A percentile compares a stretch with the other conserved stretches of the same genome.
Evolutionary conservation across 2,113 vertebrate genomes (phyloP).

Genomic region (Cyanoderma ruficeps): DNA sequence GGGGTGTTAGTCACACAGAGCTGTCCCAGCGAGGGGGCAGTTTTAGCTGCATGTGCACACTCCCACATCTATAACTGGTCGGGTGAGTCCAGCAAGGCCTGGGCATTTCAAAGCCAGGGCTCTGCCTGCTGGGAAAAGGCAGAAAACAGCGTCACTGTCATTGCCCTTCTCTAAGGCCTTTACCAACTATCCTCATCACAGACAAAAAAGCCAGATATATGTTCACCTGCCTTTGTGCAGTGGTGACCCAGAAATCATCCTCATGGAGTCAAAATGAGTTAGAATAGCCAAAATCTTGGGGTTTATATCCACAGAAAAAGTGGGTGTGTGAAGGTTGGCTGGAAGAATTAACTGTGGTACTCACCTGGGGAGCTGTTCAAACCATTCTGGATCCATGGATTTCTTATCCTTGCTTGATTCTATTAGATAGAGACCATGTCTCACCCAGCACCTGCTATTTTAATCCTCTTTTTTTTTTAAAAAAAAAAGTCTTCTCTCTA

Average conservation of each 20-base stretch:
- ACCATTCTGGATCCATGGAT: not conserved
- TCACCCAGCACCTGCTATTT: not conserved
- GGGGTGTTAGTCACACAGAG: not conserved
- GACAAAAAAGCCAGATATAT: not conserved
- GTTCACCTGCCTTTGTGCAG: not conserved
- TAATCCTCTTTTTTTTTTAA: not conserved
- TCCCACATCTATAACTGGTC: rapidly evolving
- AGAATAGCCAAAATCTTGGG: not conserved
- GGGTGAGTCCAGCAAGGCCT: not conserved
- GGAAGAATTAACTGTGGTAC: not conserved
- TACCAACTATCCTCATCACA: not conserved
- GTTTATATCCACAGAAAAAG: not conserved
- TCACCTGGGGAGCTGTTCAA: not conserved
- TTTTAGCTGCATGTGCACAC: not conserved
- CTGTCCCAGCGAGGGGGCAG: not conserved
- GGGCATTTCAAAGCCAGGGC: not conserved
- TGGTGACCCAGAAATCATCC: not conserved
- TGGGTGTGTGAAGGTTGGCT: not conserved
- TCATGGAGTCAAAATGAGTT: not conserved
- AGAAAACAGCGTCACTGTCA: not conserved
- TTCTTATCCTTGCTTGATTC: not conserved
- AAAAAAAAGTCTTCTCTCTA: not conserved
- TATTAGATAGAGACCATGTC: not conserved
- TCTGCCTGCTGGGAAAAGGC: not conserved
- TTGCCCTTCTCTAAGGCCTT: not conserved